Evolutionary conservation across 2,888 invertebrate genomes (phyloP).

Genomic region (Xestia sexstrigata): DNA sequence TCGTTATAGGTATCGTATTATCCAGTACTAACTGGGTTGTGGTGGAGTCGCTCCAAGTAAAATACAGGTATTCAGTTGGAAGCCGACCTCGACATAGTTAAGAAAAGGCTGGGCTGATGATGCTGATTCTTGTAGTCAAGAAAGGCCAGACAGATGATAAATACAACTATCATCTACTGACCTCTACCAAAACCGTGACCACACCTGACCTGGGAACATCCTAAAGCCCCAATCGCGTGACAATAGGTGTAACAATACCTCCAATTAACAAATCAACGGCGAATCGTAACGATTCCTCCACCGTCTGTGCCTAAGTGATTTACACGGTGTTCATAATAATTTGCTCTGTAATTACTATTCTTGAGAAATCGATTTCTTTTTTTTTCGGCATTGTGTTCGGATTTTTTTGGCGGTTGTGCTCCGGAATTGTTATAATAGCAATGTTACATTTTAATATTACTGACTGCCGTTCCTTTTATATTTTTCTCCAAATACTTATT

Average conservation of each 20-base stretch:
- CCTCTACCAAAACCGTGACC: not conserved
- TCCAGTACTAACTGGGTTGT: not conserved
- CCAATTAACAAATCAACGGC: constrained; percentile 54
- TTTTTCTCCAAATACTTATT: too few relatives aligned
- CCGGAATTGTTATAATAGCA: not conserved
- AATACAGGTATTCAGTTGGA: too few relatives aligned
- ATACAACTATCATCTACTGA: not conserved
- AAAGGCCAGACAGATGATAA: not conserved
- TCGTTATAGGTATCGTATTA: not conserved
- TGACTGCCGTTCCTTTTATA: too few relatives aligned
- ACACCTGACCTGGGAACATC: constrained; percentile 31
- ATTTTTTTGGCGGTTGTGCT: not conserved
- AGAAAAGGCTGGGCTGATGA: not conserved
- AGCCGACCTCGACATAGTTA: not conserved
- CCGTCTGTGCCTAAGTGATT: constrained; percentile 62
- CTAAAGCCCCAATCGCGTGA: constrained; percentile 47
- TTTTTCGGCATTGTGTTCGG: constrained; percentile 9
- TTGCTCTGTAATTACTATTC: constrained; percentile 49
- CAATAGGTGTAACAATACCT: constrained; percentile 39
- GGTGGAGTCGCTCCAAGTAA: too few relatives aligned
- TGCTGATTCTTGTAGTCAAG: too few relatives aligned
- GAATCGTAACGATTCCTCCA: constrained; percentile 48
- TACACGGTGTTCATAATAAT: constrained; percentile 55
- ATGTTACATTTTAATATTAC: not conserved
- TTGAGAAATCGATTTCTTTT: constrained; percentile 58